Evolutionary conservation across 2,888 invertebrate species (phyloP).

Genomic region (Lypha dubia): DNA sequence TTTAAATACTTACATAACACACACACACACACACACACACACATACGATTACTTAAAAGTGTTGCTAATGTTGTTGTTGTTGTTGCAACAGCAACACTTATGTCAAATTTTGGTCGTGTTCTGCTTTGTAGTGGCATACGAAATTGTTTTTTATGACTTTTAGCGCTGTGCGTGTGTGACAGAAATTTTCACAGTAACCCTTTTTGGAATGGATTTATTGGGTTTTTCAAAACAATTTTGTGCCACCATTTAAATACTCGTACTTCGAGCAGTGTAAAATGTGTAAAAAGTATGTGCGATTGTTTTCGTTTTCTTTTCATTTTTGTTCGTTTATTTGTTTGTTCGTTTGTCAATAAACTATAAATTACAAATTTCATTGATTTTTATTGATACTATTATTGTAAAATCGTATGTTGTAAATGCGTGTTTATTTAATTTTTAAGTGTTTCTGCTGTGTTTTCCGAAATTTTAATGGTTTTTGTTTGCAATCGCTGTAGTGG

Average conservation of each 20-base stretch:
- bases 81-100: slow-evolving; percentile 73
- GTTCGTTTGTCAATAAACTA: slow-evolving; percentile 77
- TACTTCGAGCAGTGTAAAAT: slow-evolving; percentile 32
- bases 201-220: slow-evolving; percentile 50
- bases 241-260: slow-evolving; percentile 53
- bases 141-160: slow-evolving; percentile 82
- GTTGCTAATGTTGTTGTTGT: not conserved
- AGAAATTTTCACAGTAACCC: slow-evolving; percentile 64
- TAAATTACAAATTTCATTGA: slow-evolving; percentile 78
- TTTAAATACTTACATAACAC: not conserved
- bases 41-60: not conserved
- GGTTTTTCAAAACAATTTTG: slow-evolving; percentile 45
- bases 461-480: slow-evolving; percentile 5
- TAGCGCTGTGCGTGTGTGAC: slow-evolving; percentile 57
- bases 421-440: slow-evolving; percentile 62
- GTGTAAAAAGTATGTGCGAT: slow-evolving; percentile 36
- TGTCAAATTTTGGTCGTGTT: slow-evolving; percentile 81
- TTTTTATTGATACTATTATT: slow-evolving; percentile 66
- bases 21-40: not conserved
- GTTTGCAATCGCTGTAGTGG: slow-evolving; percentile 55
- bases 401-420: slow-evolving; percentile 65
- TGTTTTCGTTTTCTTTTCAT: no score
- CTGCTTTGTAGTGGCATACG: slow-evolving; percentile 83
- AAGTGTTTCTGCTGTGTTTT: slow-evolving; percentile 48
- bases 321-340: not conserved